These are phyloP conservation scores for Nemurella pictetii DNA, from an alignment of 2,888 invertebrate genomes.

Conservation along the genomic window DNA sequence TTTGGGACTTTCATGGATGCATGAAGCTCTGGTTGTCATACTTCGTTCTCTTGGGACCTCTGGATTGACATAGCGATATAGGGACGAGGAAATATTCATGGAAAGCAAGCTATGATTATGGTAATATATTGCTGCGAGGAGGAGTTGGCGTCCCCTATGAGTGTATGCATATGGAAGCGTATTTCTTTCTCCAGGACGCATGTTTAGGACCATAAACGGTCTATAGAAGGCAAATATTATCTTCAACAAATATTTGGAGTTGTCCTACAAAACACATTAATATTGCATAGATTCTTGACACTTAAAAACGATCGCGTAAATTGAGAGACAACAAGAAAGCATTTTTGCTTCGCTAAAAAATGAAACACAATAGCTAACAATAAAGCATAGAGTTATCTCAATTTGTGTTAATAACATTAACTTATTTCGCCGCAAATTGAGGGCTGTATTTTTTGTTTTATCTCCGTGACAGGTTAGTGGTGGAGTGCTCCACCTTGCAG, in stretches of 20 bases:
- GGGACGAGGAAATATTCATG: background rate
- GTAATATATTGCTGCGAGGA: background rate
- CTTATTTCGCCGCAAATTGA: background rate
- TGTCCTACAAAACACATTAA: background rate
- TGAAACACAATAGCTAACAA: background rate
- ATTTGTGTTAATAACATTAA: background rate
- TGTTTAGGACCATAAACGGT: background rate
- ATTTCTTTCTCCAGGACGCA: background rate
- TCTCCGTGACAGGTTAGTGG: background rate
- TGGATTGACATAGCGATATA: conserved; percentile 7
- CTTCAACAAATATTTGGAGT: background rate
- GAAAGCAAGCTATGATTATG: background rate
- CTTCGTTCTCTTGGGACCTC: background rate
- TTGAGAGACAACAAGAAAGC: background rate
- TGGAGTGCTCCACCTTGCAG: background rate
- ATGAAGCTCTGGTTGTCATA: conserved; percentile 5
- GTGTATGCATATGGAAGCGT: background rate
- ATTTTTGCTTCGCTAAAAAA: no score
- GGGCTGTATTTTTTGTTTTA: background rate
- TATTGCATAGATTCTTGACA: background rate
- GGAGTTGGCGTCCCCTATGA: background rate
- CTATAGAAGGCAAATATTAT: background rate
- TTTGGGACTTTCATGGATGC: background rate
- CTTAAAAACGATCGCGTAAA: background rate
- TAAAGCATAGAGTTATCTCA: background rate